These are phyloP conservation scores for Hormiphora californensis DNA, from an alignment of 37 sponge, comb jelly and placozoan species.

Conservation along the genomic window DNA sequence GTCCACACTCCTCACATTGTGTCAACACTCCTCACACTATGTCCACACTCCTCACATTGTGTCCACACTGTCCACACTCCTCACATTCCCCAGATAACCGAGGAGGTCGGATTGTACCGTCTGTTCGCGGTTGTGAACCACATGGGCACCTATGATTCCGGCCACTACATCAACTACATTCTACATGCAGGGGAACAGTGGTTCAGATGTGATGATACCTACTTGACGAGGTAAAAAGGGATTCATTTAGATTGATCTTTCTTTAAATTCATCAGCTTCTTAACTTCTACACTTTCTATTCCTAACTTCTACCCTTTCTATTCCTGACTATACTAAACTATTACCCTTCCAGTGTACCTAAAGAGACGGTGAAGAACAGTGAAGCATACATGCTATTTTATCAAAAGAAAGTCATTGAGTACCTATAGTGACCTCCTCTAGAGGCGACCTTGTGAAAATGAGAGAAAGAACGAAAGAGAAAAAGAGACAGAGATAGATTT, in stretches of 20 bases:
- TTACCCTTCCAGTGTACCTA: neutral
- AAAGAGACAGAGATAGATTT: too few species aligned
- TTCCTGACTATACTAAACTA: neutral
- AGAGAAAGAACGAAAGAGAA: too few species aligned
- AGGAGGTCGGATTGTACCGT: conserved; percentile 59
- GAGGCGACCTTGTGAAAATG: too few species aligned
- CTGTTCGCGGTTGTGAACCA: conserved; percentile 97
- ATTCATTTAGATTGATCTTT: conserved; percentile 26
- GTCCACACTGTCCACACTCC: too few species aligned
- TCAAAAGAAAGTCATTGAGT: conserved; percentile 89
- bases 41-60: too few species aligned
- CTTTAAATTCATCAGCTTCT: neutral
- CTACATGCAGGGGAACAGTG: conserved; percentile 73
- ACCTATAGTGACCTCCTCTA: too few species aligned
- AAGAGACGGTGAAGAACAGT: conserved; percentile 67
- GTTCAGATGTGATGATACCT: conserved; percentile 98
- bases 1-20: too few species aligned
- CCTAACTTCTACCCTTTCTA: neutral
- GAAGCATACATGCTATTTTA: conserved; percentile 97
- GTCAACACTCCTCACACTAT: too few species aligned
- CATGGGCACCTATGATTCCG: conserved; percentile 78
- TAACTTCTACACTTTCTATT: neutral
- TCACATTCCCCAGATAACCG: neutral
- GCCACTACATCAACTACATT: conserved; percentile 95
- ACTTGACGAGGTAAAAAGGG: conserved; percentile 72